Evolutionary conservation across 2,113 vertebrate genomes (phyloP).

Genomic region (Macquaria australasica): DNA sequence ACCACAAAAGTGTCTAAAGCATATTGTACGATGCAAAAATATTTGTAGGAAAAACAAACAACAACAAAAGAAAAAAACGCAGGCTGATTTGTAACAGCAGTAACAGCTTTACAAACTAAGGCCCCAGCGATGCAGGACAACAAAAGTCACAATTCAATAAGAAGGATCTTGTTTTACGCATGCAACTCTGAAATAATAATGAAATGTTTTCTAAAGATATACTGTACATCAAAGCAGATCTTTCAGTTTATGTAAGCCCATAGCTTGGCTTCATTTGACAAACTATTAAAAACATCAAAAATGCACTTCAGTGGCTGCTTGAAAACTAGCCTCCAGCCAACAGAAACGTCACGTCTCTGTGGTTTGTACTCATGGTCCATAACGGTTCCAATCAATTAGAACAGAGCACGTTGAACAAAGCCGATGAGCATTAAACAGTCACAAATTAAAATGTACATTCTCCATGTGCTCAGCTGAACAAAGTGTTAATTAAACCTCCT

Average conservation of each 20-base stretch:
- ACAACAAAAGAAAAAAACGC: neutral
- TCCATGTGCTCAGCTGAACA: neutral
- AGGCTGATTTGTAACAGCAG: conserved; percentile 41
- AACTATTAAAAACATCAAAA: neutral
- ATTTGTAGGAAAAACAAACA: neutral
- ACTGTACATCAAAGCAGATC: neutral
- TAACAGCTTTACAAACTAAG: conserved; percentile 63
- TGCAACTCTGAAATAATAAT: neutral
- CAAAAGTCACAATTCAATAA: neutral
- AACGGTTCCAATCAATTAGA: neutral
- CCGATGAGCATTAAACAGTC: neutral
- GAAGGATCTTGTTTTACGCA: neutral
- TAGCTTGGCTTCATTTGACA: neutral
- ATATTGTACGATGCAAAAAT: conserved; percentile 22
- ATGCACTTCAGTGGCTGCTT: neutral
- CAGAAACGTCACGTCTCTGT: neutral
- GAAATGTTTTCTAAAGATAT: neutral
- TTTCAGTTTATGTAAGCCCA: neutral
- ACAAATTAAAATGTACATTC: conserved; percentile 1
- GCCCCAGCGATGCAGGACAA: conserved; percentile 62
- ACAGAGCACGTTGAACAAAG: neutral
- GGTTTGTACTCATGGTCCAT: neutral
- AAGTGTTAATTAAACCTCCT: neutral
- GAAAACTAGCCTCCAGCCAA: conserved; percentile 1
- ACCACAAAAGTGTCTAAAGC: conserved; percentile 16